phyloP scores from a whole-genome alignment of 2,888 invertebrate species.

The Limnephilus rhombicus region DNA sequence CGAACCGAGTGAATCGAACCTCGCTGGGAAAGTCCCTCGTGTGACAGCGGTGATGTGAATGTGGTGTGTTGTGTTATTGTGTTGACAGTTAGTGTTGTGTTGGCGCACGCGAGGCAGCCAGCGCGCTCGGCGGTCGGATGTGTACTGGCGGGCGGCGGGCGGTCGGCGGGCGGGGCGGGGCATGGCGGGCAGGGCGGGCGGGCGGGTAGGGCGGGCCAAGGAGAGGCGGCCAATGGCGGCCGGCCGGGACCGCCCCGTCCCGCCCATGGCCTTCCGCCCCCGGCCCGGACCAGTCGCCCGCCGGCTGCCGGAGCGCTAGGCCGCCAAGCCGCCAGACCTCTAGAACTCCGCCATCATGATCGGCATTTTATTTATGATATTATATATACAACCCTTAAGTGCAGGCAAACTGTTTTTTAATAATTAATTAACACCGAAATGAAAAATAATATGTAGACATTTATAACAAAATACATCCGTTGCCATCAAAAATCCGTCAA shows the following conservation, averaged over 20 bases:
- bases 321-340: slow-evolving; percentile 3
- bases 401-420: not conserved
- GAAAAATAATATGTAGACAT: no score
- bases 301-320: slow-evolving; percentile 50
- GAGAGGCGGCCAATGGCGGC: slow-evolving; percentile 70
- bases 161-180: slow-evolving; percentile 70
- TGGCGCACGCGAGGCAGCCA: slow-evolving; percentile 62
- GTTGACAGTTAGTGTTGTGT: not conserved
- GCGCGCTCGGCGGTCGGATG: slow-evolving; percentile 77
- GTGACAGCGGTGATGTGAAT: slow-evolving; percentile 38
- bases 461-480: no score
- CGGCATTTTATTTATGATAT: slow-evolving; percentile 48
- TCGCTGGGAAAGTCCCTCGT: slow-evolving; percentile 34
- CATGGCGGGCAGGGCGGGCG: slow-evolving; percentile 67
- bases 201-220: slow-evolving; percentile 69
- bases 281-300: slow-evolving; percentile 58
- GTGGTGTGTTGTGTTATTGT: not conserved
- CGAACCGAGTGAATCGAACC: not conserved
- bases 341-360: slow-evolving; percentile 44
- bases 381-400: not conserved
- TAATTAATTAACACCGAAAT: no score
- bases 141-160: slow-evolving; percentile 76
- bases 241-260: slow-evolving; percentile 69
- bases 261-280: slow-evolving; percentile 56
- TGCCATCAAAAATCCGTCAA: no score